Evolutionary conservation across 2,888 invertebrate species (phyloP).

Genomic region (Nomada fucata): DNA sequence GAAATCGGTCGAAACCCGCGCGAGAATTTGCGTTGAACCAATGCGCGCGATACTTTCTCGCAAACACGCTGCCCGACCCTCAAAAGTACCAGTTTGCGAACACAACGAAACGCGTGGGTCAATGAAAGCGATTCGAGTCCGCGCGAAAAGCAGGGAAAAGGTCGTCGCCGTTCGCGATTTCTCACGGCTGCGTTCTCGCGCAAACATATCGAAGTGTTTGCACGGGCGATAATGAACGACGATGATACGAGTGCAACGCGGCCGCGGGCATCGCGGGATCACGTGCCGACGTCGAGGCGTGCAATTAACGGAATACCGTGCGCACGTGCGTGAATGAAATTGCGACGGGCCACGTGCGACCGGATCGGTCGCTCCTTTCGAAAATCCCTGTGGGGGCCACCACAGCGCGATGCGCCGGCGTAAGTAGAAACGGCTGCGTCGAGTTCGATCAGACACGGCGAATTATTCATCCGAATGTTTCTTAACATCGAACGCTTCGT

Average conservation of each 20-base stretch:
- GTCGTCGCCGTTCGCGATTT: conserved; percentile 32
- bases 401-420: conserved; percentile 13
- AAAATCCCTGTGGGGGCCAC: conserved; percentile 20
- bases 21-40: too few relatives aligned
- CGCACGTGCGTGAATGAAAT: conserved; percentile 73
- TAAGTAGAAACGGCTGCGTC: conserved; percentile 23
- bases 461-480: conserved; percentile 12
- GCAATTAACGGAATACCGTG: conserved; percentile 76
- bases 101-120: too few relatives aligned
- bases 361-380: conserved; percentile 42
- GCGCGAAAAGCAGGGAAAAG: conserved; percentile 8
- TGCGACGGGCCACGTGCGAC: conserved; percentile 70
- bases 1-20: too few relatives aligned
- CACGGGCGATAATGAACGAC: conserved; percentile 54
- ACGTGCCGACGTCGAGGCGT: conserved; percentile 65
- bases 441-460: neutral
- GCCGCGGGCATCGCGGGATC: conserved; percentile 46
- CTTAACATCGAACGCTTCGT: too few relatives aligned
- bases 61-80: too few relatives aligned
- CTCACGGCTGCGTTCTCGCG: conserved; percentile 64
- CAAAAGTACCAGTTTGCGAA: too few relatives aligned
- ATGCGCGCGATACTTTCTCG: too few relatives aligned
- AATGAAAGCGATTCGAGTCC: too few relatives aligned
- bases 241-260: conserved; percentile 10
- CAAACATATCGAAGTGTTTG: conserved; percentile 53